Evolutionary conservation across 2,113 vertebrate genomes (phyloP).

Genomic region (Australoheros scitulus): DNA sequence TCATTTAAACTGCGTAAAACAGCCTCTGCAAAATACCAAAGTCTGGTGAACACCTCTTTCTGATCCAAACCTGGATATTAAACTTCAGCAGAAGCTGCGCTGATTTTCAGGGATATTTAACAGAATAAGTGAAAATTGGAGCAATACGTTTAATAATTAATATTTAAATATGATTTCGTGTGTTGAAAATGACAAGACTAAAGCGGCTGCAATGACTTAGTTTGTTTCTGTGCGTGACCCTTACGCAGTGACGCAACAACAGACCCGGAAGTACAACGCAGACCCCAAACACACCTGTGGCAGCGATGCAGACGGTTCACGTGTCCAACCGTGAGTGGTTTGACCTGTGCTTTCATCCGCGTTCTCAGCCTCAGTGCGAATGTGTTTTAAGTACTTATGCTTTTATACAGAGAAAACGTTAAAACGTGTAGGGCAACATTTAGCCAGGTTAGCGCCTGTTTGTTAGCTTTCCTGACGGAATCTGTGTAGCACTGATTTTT

Average conservation of each 20-base stretch:
- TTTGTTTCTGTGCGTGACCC: neutral
- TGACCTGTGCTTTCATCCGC: neutral
- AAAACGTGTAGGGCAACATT: neutral
- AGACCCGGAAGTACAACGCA: slow-evolving; percentile 46
- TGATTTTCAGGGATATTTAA: too few relatives aligned
- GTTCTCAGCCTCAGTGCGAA: neutral
- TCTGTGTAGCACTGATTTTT: neutral
- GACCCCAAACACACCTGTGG: slow-evolving; percentile 54
- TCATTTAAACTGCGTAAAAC: too few relatives aligned
- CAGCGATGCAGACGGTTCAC: slow-evolving; percentile 84
- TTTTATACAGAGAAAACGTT: neutral
- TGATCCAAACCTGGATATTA: too few relatives aligned
- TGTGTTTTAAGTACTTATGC: neutral
- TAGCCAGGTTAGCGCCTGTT: neutral
- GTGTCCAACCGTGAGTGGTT: slow-evolving; percentile 88
- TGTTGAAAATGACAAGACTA: neutral
- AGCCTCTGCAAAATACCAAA: too few relatives aligned
- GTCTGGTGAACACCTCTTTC: too few relatives aligned
- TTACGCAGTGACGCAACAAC: neutral
- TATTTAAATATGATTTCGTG: neutral
- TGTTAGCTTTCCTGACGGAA: neutral
- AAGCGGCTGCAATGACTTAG: neutral
- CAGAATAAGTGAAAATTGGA: fast-evolving
- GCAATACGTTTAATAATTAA: fast-evolving
- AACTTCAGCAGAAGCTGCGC: too few relatives aligned